Base-by-base conservation (phyloP, 1,140 invertebrate genomes). In the Chironomus striatipennis region DNA sequence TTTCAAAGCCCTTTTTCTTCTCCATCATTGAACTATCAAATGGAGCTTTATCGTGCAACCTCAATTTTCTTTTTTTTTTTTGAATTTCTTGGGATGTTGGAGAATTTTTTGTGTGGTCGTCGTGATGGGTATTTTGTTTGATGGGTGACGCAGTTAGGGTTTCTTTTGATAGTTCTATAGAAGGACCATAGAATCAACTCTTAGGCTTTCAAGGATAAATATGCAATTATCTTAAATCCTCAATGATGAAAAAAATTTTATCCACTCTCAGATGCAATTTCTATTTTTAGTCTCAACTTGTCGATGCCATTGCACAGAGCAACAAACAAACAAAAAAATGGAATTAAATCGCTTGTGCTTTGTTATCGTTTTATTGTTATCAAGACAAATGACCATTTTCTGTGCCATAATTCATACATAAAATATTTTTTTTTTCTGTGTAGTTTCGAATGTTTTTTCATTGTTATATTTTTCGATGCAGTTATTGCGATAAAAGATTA, bases 381-480 rank as follows among this genome's bases (percentile, higher is more conserved):
- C 47, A 57, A 57, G 47, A 57, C 47, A 57, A 57, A 57, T 57
- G 47, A 57, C 47, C 47, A n/a, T 15, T 57, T 57, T 57, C n/a
- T 57, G 2, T 57, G 47, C 47, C n/a, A 12, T 57, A 12, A 57
- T n/a, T 57, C 47, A 57, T 34, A 34, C 24, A 34, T 2, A 34
- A 34, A 34, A 34, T 2, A 34, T 2, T 34, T 34, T n/a, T 2
- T 34, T 34, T n/a, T 57, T 57, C n/a, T 57, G 47, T 57, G 24
- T 34, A 34, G 2, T 2, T 34, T 34, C 24, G 24, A 34, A 34
- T 57, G 47, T 15, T 57, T 15, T 57, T 57, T 57, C 47, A 57
- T 57, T 57, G n/a, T 57, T 57, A 57, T 57, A 57, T 57, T 57
- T n/a, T n/a, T 57, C n/a, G 47, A 57, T 57, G 47, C 47, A 57